Evolutionary conservation across 2,113 vertebrate species (phyloP).

Genomic region (Motacilla tschutschensis): DNA sequence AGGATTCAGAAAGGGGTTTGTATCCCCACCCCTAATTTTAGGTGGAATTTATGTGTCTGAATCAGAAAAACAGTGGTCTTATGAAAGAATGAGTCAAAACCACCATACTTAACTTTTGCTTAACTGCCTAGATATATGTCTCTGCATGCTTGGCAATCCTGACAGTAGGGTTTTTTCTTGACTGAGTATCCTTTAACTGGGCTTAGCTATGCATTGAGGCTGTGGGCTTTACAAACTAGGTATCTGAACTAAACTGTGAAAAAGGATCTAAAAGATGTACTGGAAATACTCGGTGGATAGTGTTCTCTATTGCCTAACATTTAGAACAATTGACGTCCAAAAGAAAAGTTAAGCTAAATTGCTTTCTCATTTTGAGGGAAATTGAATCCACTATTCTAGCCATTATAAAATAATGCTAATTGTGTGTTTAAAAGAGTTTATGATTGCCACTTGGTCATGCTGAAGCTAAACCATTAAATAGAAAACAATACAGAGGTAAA

Average conservation of each 20-base stretch:
- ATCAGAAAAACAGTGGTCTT: neutral
- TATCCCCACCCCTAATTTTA: neutral
- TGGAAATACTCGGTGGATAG: neutral
- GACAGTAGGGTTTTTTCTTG: neutral
- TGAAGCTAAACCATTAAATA: neutral
- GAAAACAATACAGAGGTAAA: neutral
- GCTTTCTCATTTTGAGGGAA: neutral
- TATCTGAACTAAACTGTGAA: neutral
- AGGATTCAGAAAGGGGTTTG: neutral
- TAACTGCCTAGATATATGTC: neutral
- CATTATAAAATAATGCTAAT: neutral
- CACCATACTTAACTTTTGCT: neutral
- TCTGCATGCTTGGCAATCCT: neutral
- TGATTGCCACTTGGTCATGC: neutral
- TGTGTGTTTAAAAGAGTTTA: neutral
- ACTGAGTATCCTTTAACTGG: neutral
- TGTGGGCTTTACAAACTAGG: neutral
- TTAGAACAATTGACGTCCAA: neutral
- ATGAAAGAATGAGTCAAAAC: neutral
- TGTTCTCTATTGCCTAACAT: neutral
- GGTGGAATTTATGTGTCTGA: neutral
- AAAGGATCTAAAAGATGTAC: neutral
- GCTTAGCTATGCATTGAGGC: neutral
- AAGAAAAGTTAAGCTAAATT: neutral
- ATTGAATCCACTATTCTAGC: neutral